These are phyloP conservation scores for Squalus acanthias DNA, from an alignment of 2,797 vertebrate species.

Conservation along the genomic window DNA sequence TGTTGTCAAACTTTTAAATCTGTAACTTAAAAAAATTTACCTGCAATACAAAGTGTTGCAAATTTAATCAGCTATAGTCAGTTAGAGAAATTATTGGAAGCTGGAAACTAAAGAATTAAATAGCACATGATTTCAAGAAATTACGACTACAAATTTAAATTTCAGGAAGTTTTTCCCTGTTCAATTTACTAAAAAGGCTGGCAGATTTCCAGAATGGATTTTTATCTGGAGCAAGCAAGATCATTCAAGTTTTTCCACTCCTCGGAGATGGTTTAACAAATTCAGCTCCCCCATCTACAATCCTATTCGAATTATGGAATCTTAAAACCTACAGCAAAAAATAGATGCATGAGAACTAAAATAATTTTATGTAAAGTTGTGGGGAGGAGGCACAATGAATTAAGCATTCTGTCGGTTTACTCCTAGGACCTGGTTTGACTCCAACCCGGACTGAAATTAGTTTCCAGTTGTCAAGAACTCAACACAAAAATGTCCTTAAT, in stretches of 20 bases:
- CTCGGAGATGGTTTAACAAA: neutral
- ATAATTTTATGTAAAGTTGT: neutral
- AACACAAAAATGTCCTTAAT: neutral
- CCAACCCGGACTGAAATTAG: neutral
- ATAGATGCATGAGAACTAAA: neutral
- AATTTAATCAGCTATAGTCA: neutral
- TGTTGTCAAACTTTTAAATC: neutral
- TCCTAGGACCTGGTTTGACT: neutral
- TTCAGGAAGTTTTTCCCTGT: neutral
- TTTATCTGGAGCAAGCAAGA: too few relatives aligned
- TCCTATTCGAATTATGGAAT: neutral
- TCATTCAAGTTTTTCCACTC: neutral
- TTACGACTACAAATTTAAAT: neutral
- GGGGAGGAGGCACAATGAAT: neutral
- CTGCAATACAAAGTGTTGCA: neutral
- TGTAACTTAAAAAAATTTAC: neutral
- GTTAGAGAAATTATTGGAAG: neutral
- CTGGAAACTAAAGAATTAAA: neutral
- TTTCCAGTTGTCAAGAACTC: neutral
- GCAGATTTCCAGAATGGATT: neutral
- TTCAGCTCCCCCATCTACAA: neutral
- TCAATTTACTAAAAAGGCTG: neutral
- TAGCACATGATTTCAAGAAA: neutral
- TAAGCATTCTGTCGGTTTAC: neutral
- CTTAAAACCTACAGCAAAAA: neutral